Conservation (phyloP, 2,113 vertebrate species). For the Pangasianodon gigas region DNA sequence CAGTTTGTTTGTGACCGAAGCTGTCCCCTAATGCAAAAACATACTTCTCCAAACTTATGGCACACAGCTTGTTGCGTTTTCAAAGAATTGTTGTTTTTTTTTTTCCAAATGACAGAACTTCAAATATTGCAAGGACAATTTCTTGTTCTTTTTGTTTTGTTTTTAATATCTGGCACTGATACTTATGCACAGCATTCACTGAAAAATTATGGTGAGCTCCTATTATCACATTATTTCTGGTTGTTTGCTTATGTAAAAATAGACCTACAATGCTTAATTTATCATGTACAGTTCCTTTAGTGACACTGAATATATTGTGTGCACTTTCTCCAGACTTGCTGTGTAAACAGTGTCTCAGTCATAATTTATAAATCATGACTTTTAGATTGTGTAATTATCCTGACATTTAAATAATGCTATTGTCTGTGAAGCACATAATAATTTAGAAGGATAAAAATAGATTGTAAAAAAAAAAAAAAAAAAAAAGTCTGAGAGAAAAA, state of each 20-base stretch:
- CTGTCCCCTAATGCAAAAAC: conserved; percentile 33
- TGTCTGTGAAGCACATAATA: conserved; percentile 34
- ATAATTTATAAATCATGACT: conserved; percentile 23
- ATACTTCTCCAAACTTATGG: neutral
- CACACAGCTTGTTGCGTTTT: neutral
- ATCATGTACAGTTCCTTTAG: neutral
- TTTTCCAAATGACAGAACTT: neutral
- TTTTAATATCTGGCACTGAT: neutral
- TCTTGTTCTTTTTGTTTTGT: neutral
- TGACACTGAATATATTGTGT: neutral
- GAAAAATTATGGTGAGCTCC: neutral
- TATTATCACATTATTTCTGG: neutral
- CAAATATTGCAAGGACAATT: neutral
- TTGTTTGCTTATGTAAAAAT: conserved; percentile 1
- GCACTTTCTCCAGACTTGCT: conserved; percentile 7
- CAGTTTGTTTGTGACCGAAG: conserved; percentile 58
- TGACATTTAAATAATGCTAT: conserved; percentile 15
- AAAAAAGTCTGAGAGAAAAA: conserved; percentile 15
- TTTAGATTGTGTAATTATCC: neutral
- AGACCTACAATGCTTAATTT: neutral
- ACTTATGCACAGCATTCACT: too few relatives aligned
- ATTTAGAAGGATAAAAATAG: conserved; percentile 26
- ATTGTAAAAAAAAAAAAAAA: conserved; percentile 15
- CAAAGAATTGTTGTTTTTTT: neutral
- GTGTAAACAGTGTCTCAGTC: conserved; percentile 1